These are phyloP conservation scores for Sesamia inferens DNA, from an alignment of 2,888 invertebrate species.

Conservation along the genomic window DNA sequence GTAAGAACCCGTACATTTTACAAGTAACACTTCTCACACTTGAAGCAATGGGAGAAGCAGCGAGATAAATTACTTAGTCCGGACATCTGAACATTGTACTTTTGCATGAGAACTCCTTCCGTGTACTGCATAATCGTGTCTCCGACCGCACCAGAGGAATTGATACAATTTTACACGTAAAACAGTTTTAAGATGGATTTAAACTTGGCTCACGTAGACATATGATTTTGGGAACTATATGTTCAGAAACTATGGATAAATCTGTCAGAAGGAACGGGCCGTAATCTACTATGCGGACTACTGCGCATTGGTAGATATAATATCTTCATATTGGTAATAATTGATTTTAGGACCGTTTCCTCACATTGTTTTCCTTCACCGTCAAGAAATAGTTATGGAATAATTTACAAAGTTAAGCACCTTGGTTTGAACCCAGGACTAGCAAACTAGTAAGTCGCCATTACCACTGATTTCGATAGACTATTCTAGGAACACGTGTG, in stretches of 20 bases:
- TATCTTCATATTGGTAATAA: neutral
- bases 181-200: slow-evolving; percentile 52
- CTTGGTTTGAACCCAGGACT: neutral
- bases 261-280: neutral
- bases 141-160: slow-evolving; percentile 32
- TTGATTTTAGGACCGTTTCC: neutral
- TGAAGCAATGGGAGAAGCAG: slow-evolving; percentile 60
- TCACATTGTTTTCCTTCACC: neutral
- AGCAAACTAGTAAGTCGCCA: neutral
- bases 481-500: slow-evolving; percentile 27
- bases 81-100: slow-evolving; percentile 68
- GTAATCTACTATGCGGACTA: neutral
- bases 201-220: slow-evolving; percentile 32
- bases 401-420: neutral
- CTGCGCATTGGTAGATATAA: neutral
- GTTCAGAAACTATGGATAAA: slow-evolving; percentile 16
- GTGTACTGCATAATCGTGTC: slow-evolving; percentile 59
- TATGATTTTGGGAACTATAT: slow-evolving; percentile 2
- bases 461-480: slow-evolving; percentile 4
- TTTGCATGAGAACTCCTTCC: slow-evolving; percentile 61
- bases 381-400: neutral
- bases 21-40: slow-evolving; percentile 64
- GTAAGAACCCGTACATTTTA: slow-evolving; percentile 51
- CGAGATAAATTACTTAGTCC: slow-evolving; percentile 73
- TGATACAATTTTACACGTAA: slow-evolving; percentile 63